phyloP scores from a whole-genome alignment of 1,140 invertebrate genomes.

The Drosophila pectinifera region DNA sequence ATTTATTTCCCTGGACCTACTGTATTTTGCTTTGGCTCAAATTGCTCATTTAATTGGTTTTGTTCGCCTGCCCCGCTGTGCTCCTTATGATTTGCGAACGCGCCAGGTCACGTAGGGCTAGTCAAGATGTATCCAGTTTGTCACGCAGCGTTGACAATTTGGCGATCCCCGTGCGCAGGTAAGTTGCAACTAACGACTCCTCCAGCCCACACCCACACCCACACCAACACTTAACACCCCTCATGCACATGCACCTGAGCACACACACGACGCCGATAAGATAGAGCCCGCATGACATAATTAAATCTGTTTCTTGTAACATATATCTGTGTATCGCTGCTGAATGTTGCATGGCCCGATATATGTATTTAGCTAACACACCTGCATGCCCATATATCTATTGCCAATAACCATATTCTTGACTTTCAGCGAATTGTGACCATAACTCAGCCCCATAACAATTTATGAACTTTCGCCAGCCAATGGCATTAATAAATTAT shows the following conservation, averaged over 20 bases:
- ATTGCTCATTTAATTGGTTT: conserved; percentile 58
- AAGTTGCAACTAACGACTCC: conserved; percentile 69
- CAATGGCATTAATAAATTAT: conserved; percentile 20
- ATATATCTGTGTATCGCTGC: conserved; percentile 10
- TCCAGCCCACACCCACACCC: too few relatives aligned
- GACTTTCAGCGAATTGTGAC: conserved; percentile 57
- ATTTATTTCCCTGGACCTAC: conserved; percentile 42
- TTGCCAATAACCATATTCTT: conserved; percentile 26
- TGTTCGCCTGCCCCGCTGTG: conserved; percentile 76
- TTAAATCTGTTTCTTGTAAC: conserved; percentile 12
- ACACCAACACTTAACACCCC: background rate
- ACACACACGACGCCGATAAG: conserved; percentile 20
- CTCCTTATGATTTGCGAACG: conserved; percentile 81
- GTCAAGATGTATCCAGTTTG: conserved; percentile 89
- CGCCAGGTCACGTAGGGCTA: conserved; percentile 91
- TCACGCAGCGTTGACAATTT: conserved; percentile 87
- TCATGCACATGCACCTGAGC: conserved; percentile 14
- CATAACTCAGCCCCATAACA: conserved; percentile 22
- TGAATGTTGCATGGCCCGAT: conserved; percentile 46
- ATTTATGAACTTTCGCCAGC: conserved; percentile 25
- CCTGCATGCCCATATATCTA: conserved; percentile 25
- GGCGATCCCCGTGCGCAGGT: conserved; percentile 83
- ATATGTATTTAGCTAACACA: conserved; percentile 18
- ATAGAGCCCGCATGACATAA: conserved; percentile 33
- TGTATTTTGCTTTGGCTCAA: conserved; percentile 68